Percentiles rank a stretch among this genome's conserved stretches.
Conservation (phyloP, 2,888 invertebrate genomes). For the Tenthredo amoena region DNA sequence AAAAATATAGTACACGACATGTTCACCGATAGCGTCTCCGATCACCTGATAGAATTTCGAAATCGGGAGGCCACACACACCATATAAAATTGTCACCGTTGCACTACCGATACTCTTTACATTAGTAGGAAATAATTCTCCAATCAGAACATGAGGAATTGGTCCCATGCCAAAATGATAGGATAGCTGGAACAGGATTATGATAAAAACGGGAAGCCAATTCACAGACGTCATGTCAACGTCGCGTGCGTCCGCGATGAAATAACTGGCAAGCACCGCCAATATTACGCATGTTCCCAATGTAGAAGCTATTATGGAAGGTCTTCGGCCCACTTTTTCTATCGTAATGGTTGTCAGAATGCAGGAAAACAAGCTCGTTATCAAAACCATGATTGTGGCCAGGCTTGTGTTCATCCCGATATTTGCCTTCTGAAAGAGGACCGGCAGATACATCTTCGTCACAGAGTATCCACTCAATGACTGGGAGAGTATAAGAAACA, state of each 20-base stretch:
- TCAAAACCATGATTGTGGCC: conserved; percentile 78
- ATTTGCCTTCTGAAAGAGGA: conserved; percentile 65
- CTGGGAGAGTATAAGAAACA: conserved; percentile 73
- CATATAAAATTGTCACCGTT: conserved; percentile 71
- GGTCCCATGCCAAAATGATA: conserved; percentile 74
- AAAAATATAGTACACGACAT: conserved; percentile 68
- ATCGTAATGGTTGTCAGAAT: conserved; percentile 72
- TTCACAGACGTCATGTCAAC: conserved; percentile 66
- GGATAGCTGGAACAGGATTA: conserved; percentile 71
- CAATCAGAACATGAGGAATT: conserved; percentile 72
- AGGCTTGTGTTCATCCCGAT: conserved; percentile 70
- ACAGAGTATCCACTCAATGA: conserved; percentile 74
- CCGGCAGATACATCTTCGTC: conserved; percentile 73
- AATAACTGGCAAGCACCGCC: conserved; percentile 67
- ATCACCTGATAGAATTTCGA: conserved; percentile 73
- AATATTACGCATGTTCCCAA: conserved; percentile 72
- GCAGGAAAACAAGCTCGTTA: conserved; percentile 77
- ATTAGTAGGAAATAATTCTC: conserved; percentile 73
- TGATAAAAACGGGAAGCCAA: conserved; percentile 69
- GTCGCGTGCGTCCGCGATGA: conserved; percentile 61
- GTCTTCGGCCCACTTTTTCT: conserved; percentile 79
- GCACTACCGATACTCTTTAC: conserved; percentile 73
- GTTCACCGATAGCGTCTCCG: conserved; percentile 63
- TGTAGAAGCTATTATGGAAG: conserved; percentile 78
- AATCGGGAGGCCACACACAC: conserved; percentile 71